phyloP scores from a whole-genome alignment of 2,888 invertebrate species.

The Limnephilus auricula region DNA sequence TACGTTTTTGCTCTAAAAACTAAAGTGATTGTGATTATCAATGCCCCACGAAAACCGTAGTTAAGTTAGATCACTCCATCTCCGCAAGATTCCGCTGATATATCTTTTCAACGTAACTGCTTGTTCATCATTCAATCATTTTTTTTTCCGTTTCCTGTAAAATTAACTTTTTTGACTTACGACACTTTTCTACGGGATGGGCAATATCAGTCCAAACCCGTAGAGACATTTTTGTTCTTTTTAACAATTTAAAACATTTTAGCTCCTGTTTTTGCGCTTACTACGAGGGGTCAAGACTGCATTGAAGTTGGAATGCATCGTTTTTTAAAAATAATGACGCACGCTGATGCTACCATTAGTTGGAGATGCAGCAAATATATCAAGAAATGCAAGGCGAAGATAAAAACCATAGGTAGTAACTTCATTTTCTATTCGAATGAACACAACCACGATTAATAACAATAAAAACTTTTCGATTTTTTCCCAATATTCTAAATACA shows the following conservation, averaged over 20 bases:
- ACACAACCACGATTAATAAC: slow-evolving; percentile 39
- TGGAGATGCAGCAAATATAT: slow-evolving; percentile 31
- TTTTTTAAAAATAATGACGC: slow-evolving; percentile 13
- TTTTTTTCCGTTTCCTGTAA: no score
- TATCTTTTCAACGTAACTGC: no score
- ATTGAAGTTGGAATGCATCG: slow-evolving; percentile 37
- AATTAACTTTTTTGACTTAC: no score
- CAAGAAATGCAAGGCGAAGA: slow-evolving; percentile 51
- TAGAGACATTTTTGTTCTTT: background rate
- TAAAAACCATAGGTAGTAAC: background rate
- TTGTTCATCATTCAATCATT: no score
- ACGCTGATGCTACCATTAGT: slow-evolving; percentile 17
- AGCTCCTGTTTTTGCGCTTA: slow-evolving; percentile 38
- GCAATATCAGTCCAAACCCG: no score
- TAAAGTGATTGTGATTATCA: no score
- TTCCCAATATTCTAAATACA: background rate
- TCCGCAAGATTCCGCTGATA: no score
- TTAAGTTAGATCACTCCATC: no score
- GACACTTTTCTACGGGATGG: no score
- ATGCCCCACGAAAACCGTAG: no score
- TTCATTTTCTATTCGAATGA: background rate
- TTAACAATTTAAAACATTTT: background rate
- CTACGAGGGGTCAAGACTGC: slow-evolving; percentile 31
- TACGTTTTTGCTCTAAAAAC: no score
- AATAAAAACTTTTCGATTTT: background rate